Conservation (phyloP, 1,140 invertebrate genomes). For the Magallana ariakensis region DNA sequence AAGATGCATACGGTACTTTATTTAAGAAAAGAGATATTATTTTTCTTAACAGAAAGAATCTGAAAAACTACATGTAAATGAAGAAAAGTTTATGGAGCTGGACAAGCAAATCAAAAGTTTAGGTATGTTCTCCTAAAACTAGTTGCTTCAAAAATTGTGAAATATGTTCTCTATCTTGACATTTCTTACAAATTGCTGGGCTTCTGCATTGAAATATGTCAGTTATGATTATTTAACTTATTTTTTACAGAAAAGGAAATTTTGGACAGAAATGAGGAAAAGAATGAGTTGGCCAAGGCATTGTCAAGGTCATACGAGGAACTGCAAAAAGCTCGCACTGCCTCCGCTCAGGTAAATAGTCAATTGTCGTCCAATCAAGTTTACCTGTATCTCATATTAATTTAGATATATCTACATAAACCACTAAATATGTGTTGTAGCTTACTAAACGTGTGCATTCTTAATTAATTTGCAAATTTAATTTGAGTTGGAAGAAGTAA, state of each 20-base stretch:
- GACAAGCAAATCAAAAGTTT: slow-evolving; percentile 70
- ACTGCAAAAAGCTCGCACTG: slow-evolving; percentile 70
- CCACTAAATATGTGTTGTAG: background rate
- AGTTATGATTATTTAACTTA: background rate
- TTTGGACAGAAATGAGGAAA: slow-evolving; percentile 70
- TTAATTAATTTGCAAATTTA: background rate
- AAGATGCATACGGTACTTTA: too few relatives aligned
- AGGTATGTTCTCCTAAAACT: slow-evolving; percentile 58
- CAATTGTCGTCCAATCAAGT: background rate
- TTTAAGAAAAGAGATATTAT: background rate
- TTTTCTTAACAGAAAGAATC: slow-evolving; percentile 69
- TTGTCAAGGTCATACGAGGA: slow-evolving; percentile 74
- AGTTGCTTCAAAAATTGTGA: too few relatives aligned
- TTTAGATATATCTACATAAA: background rate
- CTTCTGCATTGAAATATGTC: too few relatives aligned
- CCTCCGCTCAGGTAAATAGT: slow-evolving; percentile 64
- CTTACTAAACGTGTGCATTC: background rate
- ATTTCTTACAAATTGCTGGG: too few relatives aligned
- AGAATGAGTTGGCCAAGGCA: slow-evolving; percentile 73
- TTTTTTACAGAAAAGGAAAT: slow-evolving; percentile 69
- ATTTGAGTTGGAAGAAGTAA: background rate
- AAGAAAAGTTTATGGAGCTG: slow-evolving; percentile 71
- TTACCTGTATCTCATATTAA: background rate
- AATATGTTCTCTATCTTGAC: background rate
- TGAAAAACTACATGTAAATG: slow-evolving; percentile 67